Evolutionary conservation across 1,140 invertebrate genomes (phyloP).

Genomic region (Leptestheria dahalacensis): DNA sequence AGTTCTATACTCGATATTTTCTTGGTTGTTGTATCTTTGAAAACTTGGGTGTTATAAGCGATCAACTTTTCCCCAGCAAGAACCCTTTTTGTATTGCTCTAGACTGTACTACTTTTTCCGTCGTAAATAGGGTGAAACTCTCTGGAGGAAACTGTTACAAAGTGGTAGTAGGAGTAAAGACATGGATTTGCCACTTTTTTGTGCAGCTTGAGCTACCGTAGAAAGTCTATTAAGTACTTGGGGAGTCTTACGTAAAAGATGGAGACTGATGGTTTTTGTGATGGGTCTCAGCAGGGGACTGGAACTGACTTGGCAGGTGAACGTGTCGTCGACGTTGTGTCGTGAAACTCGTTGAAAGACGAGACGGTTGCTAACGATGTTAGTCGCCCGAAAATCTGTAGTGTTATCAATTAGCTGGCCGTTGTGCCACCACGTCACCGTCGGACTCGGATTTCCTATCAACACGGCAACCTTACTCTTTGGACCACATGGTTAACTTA

Average conservation of each 20-base stretch:
- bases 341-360: constrained; percentile 11
- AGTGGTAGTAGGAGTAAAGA: background rate
- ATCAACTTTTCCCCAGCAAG: too few relatives aligned
- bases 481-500: too few relatives aligned
- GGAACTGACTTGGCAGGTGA: constrained; percentile 14
- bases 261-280: constrained; percentile 12
- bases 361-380: constrained; percentile 11
- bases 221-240: too few relatives aligned
- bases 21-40: too few relatives aligned
- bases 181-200: background rate
- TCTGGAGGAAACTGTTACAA: background rate
- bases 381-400: constrained; percentile 4
- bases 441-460: constrained; percentile 13
- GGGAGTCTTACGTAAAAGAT: constrained; percentile 9
- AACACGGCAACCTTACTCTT: background rate
- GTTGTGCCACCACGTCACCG: constrained; percentile 13
- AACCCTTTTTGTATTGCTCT: too few relatives aligned
- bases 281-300: constrained; percentile 9
- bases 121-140: background rate
- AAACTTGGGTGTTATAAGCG: too few relatives aligned
- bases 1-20: too few relatives aligned
- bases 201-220: background rate
- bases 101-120: too few relatives aligned
- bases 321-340: constrained; percentile 11
- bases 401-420: constrained; percentile 12